These are phyloP conservation scores for Protula sp. DNA, from an alignment of 2,888 invertebrate species.

Conservation along the genomic window DNA sequence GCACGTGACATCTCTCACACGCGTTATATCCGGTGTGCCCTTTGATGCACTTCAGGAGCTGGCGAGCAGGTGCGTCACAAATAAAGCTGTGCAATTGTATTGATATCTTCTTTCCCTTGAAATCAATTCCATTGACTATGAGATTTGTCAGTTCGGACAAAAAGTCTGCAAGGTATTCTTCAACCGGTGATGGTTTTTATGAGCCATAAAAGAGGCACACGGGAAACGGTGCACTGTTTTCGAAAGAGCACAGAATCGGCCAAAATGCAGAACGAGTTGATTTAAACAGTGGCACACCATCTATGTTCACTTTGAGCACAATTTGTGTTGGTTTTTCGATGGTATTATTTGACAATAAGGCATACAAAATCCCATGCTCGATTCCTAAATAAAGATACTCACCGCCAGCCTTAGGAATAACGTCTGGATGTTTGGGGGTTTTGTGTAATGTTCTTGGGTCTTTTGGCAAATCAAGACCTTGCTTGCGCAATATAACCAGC, in stretches of 20 bases:
- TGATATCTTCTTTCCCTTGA: neutral
- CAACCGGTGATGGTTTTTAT: neutral
- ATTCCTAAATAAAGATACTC: constrained; percentile 8
- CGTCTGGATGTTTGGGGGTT: too few species aligned
- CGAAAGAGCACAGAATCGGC: constrained; percentile 7
- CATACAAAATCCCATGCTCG: neutral
- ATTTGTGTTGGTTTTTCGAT: neutral
- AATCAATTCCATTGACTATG: neutral
- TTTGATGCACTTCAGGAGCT: constrained; percentile 5
- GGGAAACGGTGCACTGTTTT: neutral
- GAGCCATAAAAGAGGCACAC: constrained; percentile 4
- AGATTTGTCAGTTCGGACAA: neutral
- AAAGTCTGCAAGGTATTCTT: constrained; percentile 6
- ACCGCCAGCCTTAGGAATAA: too few species aligned
- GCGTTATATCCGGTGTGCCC: neutral
- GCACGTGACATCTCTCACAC: constrained; percentile 7
- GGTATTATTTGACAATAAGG: neutral
- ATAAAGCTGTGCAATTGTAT: neutral
- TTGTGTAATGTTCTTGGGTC: too few species aligned
- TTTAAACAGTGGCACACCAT: constrained; percentile 14
- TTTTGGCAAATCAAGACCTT: too few species aligned
- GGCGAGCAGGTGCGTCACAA: constrained; percentile 7
- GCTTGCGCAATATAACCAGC: too few species aligned
- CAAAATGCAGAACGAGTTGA: constrained; percentile 9
- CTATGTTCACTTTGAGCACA: constrained; percentile 5